Base-by-base conservation (phyloP, 2,888 invertebrate genomes). In the Chymomyza caudatula region DNA sequence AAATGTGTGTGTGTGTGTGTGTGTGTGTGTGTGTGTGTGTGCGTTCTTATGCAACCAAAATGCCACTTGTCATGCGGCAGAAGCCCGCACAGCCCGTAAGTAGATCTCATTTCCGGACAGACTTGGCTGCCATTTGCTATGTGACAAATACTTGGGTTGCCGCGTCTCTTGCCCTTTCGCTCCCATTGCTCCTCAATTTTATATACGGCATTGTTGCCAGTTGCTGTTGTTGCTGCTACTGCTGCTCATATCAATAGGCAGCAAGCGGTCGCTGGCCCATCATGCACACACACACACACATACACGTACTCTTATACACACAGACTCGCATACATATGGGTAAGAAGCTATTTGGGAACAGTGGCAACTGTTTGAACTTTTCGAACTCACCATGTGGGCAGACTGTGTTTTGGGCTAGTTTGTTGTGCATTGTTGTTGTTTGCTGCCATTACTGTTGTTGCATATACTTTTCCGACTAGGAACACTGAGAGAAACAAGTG, bases 41-140 rank as follows among this genome's bases (percentile, higher is more conserved):
- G 25, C 17, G 37, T 52, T 49, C 67, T 59, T 55, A 58, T 55
- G 44, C 43, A n/a, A 69, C 63, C 69, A 60, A 37, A 61, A 69
- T 70, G 69, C 70, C 70, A 70, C 69, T 70, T 69, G 65, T 65
- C 69, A 65, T 55, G 17, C 42, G 17, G 37, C 37, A 29, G 29
- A 17, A 19, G 53, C 53, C 23, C 23, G 25, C 52, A 53, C 23
- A 15, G 57, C 42, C 56, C 65, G 55, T 72, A 83, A 71, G 76
- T 74, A 78, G 71, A 82, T 79, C 78, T 80, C 71, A 78, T 81
- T 81, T 84, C 77, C 82, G 67, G 77, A 69, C 64, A 75, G 77
- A 75, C 69, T 78, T 76, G 73, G 71, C 67, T 77, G 77, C 49
- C 65, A 54, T 74, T 77, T 71, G 13, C 43, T 17, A 61, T 71